Conservation (phyloP, 2,797 vertebrate species). For the Masticophis lateralis region DNA sequence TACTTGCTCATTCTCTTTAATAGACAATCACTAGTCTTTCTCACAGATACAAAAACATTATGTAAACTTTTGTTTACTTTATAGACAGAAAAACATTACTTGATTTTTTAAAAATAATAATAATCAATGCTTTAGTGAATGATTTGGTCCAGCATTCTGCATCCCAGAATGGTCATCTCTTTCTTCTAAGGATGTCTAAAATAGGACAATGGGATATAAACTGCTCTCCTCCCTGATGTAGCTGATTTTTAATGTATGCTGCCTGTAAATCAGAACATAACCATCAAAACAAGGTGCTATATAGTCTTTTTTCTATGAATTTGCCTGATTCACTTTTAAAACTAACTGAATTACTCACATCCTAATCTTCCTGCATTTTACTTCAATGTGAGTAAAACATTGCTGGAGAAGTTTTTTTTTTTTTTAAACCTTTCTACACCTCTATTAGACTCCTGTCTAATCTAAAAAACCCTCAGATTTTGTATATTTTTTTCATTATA, state of each 20-base stretch:
- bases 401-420: neutral
- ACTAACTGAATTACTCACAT: neutral
- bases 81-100: neutral
- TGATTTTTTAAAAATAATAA: neutral
- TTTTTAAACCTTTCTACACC: neutral
- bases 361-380: neutral
- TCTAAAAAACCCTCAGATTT: neutral
- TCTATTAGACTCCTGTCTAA: neutral
- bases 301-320: neutral
- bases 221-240: neutral
- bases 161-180: neutral
- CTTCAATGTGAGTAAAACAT: neutral
- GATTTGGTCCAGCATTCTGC: neutral
- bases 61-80: neutral
- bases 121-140: neutral
- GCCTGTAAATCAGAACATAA: neutral
- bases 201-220: neutral
- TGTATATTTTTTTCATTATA: neutral
- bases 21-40: neutral
- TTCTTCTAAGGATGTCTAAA: neutral
- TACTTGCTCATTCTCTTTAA: neutral
- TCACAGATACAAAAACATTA: neutral
- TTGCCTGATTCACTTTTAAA: neutral
- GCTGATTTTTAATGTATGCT: neutral
- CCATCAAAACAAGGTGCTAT: neutral